Evolutionary conservation across 2,113 vertebrate species (phyloP), one percentile per base, ranked within the genome.

Genomic region (Gasterosteus aculeatus): DNA sequence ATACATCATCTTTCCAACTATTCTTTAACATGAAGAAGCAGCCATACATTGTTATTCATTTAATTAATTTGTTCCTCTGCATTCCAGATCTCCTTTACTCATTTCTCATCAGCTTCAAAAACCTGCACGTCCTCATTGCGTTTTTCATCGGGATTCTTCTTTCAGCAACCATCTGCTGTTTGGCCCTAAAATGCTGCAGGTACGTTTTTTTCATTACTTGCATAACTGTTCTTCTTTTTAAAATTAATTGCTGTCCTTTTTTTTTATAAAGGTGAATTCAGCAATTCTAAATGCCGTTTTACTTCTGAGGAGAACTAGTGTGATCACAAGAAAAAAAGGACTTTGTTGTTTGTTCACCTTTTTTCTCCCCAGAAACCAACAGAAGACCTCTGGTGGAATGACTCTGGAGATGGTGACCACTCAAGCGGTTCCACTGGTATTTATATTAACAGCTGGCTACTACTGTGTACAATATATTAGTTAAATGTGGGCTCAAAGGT

Each of bases 321-420:
- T 3, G 49, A 51, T n/a, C n/a, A 26, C 51, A 29, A 11, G 53
- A 26, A 26, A 22, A 26, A 26, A 26, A 26, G 22, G 22, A 26
- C 22, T 26, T 26, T 26, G n/a, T n/a, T 0, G 4, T 14, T n/a
- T 54, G 10, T 53, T 33, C 1, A 12, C 22, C 0, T 33, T 49
- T 71, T 75, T 74, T 69, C 0, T 54, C 15, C 1, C 14, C 63
- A 91, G 84, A 46, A 56, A 22, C 42, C 83, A 72, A 39, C 31
- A 53, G 18, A 84, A 33, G 26, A 68, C 0, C 8, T 61, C 82
- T n/a, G 16, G 0, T 22, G 8, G 26, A 18, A 1, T 9, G 42
- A n/a, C 41, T 18, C 16, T 87, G 78, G 83, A 91, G 69, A 64
- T 89, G 87, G 60, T 66, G 38, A 61, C 46, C 2, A 9, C 56